A percentile compares a stretch with the other conserved stretches of the same genome.
Conservation (phyloP, 2,113 vertebrate species). For the Lethenteron reissneri region DNA sequence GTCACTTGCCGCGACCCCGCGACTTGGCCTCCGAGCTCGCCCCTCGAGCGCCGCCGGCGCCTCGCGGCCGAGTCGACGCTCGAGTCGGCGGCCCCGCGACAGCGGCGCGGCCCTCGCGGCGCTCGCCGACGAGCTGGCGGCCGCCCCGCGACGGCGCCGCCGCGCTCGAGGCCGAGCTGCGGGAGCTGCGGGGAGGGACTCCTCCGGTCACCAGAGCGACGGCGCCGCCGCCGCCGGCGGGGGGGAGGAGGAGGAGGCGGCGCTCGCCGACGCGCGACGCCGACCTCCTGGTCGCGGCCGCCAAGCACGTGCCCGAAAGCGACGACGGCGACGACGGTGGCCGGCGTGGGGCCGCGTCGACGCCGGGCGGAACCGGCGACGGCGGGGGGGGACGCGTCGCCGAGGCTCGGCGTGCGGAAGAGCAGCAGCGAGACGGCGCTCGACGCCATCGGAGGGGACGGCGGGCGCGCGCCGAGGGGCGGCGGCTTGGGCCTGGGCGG, state of each 20-base stretch:
- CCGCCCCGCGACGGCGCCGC: constrained; percentile 34
- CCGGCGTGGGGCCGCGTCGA: too few relatives aligned
- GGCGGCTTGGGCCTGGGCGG: constrained; percentile 59
- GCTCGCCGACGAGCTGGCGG: constrained; percentile 61
- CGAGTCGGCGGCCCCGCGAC: constrained; percentile 29
- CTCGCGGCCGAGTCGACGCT: constrained; percentile 26
- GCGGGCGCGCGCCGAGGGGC: constrained; percentile 58
- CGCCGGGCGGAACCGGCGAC: neutral
- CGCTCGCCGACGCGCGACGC: constrained; percentile 36
- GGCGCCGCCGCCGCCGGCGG: constrained; percentile 15
- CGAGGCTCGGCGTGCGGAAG: constrained; percentile 48
- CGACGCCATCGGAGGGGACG: constrained; percentile 51
- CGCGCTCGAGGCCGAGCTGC: constrained; percentile 73
- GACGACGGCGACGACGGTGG: constrained; percentile 18
- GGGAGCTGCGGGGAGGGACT: constrained; percentile 61
- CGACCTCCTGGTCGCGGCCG: constrained; percentile 30
- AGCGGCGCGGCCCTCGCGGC: constrained; percentile 50
- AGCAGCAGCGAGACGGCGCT: constrained; percentile 90
- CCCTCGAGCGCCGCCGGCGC: too few relatives aligned
- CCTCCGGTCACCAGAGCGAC: too few relatives aligned
- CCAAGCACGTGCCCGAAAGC: constrained; percentile 48
- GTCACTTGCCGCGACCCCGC: too few relatives aligned
- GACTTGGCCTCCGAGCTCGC: too few relatives aligned
- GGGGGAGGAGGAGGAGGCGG: constrained; percentile 56
- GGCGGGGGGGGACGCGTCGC: constrained; percentile 23